Evolutionary conservation across 2,797 vertebrate genomes (phyloP), one percentile per base, ranked within the genome.

Genomic region (Fringilla coelebs): DNA sequence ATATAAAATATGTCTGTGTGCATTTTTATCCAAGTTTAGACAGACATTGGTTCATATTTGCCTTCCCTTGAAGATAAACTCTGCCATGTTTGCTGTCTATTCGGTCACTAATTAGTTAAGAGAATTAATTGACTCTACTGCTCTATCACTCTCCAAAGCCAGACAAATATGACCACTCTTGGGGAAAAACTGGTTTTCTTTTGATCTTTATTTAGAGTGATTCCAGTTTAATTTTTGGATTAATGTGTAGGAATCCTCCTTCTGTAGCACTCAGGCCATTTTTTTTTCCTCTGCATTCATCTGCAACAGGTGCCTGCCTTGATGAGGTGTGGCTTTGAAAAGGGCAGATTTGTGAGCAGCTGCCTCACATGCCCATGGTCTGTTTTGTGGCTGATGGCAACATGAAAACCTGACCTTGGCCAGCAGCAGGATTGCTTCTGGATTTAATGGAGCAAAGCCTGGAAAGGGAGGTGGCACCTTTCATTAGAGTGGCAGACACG

Each of bases 31-130:
- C 8, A 61, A 9, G 17, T 41, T 15, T n/a, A 32, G 36, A 3
- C 11, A 28, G 5, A 22, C 1, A 3, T 48, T 54, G 68, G 28
- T 40, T 71, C 7, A 9, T 54, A 45, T 88, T 73, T 88, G 11
- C n/a, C 17, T 81, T 67, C 43, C 7, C 21, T 1, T 46, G 40
- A 61, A 81, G 60, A 72, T 14, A 79, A 85, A 82, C 24, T 75
- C 72, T 71, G 41, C 55, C 13, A 6, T 43, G 36, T 73, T 84
- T 75, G 29, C 63, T 62, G 36, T 21, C 19, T 54, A 11, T 48
- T 75, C n/a, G 60, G 40, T 51, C 57, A 65, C 40, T 89, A 93
- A 94, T 95, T 88, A 93, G 46, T 68, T 63, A 81, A 85, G 63
- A n/a, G 13, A 81, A 54, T 29, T 67, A 84, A 81, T 78, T 66